Conservation (phyloP, 2,113 vertebrate species). For the Rhynchopsitta pachyrhyncha region DNA sequence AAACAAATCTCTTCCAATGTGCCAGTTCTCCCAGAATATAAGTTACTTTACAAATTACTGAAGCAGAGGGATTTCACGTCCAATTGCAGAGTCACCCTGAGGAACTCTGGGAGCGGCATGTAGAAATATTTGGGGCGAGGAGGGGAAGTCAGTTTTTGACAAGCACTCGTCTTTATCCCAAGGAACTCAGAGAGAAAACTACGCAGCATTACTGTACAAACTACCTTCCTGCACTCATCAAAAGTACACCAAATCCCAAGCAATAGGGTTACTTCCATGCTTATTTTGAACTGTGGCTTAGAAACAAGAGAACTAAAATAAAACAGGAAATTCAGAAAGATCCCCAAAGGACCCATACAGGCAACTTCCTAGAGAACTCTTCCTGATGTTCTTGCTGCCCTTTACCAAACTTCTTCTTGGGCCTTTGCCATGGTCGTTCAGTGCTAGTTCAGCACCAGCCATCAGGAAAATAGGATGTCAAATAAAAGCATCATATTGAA, state of each 20-base stretch:
- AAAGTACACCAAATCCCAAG: neutral
- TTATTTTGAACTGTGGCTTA: conserved; percentile 10
- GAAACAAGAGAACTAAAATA: conserved; percentile 1
- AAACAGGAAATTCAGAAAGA: neutral
- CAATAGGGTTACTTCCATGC: neutral
- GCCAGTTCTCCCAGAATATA: neutral
- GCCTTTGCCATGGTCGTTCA: neutral
- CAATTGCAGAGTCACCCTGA: neutral
- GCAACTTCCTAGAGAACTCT: neutral
- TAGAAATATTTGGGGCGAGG: rapidly evolving
- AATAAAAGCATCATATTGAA: neutral
- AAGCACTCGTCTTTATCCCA: neutral
- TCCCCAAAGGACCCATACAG: neutral
- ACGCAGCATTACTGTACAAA: neutral
- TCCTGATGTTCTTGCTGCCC: neutral
- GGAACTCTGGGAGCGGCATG: neutral
- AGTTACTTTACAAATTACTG: neutral
- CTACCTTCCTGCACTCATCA: neutral
- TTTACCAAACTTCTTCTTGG: neutral
- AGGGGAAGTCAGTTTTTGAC: neutral
- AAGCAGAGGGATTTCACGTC: neutral
- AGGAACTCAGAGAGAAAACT: neutral
- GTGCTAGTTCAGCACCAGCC: neutral
- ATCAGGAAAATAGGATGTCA: neutral
- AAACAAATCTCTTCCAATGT: neutral